Base-by-base conservation (phyloP, 2,113 vertebrate genomes). In the Catharus minimus region DNA sequence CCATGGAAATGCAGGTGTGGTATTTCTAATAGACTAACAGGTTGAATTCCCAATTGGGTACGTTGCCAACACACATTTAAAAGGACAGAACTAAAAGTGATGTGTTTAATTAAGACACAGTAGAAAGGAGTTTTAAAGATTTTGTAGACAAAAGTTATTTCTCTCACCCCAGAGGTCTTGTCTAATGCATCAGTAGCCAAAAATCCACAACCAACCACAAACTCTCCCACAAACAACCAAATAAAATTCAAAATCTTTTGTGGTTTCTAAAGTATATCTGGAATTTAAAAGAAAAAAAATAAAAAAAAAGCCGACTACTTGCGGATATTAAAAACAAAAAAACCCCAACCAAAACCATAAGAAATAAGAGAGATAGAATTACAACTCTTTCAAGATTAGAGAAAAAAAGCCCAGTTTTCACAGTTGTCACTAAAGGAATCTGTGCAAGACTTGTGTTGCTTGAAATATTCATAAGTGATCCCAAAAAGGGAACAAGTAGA, bases 401-500 rank as follows among this genome's bases (percentile, higher is more conserved):
- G 30, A 20, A 61, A 77, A 83, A 77, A 72, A n/a, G 1, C 11
- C 3, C 7, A 26, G 5, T 84, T 71, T 90, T 82, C 33, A 74
- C 27, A 81, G 61, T 61, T 89, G 60, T 81, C 75, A 82, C 39
- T 36, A 32, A 46, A 89, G 17, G 27, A 62, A 84, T 64, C 49
- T 85, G 69, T 78, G 26, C 28, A 95, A 93, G 66, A 64, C 43
- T 58, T 50, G 43, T 11, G 7, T 72, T 67, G 27, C 67, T 79
- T 90, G 49, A 90, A 91, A 87, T 78, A 91, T 75, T 87, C 71
- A 44, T 69, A 81, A 81, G 52, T 3, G 1, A 23, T 82, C n/a
- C 57, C n/a, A 52, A 85, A 84, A 94, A 65, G 23, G 24, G 49
- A 89, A 38, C 41, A 56, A 82, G 36, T 13, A 82, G 30, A 4